These are phyloP conservation scores for Podabrus alpinus DNA, from an alignment of 2,888 invertebrate species.

Conservation along the genomic window DNA sequence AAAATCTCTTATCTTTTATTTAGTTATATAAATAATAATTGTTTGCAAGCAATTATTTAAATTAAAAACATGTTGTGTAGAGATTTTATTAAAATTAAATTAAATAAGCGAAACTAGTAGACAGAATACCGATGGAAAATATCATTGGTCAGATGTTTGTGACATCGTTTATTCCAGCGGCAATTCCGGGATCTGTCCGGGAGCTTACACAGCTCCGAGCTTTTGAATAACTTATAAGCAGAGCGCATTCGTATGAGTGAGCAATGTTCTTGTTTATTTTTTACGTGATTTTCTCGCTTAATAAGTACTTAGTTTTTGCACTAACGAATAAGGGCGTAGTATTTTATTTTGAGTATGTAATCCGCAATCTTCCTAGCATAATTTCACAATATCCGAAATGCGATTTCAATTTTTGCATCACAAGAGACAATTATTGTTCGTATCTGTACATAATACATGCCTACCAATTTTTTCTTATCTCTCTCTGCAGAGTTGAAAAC, in stretches of 20 bases:
- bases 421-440: not conserved
- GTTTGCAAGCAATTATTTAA: not conserved
- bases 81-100: not conserved
- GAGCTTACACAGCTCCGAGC: constrained; percentile 11
- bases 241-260: constrained; percentile 11
- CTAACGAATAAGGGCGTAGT: not conserved
- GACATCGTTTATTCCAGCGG: constrained; percentile 13
- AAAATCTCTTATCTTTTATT: not conserved
- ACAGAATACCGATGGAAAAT: constrained; percentile 2
- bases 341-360: not conserved
- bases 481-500: not conserved
- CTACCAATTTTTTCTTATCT: not conserved
- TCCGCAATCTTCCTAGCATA: not conserved
- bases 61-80: not conserved
- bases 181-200: constrained; percentile 8
- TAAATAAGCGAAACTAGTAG: not conserved
- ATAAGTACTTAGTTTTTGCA: not conserved
- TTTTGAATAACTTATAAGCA: constrained; percentile 16
- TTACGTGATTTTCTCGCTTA: constrained; percentile 12
- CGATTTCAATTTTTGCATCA: not conserved
- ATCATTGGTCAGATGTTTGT: constrained; percentile 15
- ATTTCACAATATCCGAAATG: not conserved
- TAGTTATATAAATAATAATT: not conserved
- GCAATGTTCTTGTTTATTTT: constrained; percentile 8
- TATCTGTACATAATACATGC: not conserved